Evolutionary conservation across 2,797 vertebrate genomes (phyloP).

Genomic region (Gallirallus australis): DNA sequence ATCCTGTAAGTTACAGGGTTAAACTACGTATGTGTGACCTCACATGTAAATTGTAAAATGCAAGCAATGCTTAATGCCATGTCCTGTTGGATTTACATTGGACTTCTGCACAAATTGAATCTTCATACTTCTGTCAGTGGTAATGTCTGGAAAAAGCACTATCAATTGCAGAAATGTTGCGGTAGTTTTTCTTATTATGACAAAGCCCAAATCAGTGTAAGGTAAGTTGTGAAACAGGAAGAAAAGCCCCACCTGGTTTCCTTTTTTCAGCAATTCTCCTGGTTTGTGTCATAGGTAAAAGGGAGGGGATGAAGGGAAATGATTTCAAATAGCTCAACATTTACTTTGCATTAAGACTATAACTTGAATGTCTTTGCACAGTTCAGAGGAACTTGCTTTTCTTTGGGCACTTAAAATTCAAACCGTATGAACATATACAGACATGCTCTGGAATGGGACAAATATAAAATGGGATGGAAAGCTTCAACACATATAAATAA

Average conservation of each 20-base stretch:
- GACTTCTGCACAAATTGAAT: not conserved
- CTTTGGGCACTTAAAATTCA: not conserved
- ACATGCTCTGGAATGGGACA: not conserved
- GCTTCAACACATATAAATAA: not conserved
- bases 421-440: not conserved
- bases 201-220: not conserved
- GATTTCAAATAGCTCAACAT: not conserved
- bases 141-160: not conserved
- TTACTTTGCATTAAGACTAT: not conserved
- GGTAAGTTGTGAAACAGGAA: constrained; percentile 7
- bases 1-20: not conserved
- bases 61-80: not conserved
- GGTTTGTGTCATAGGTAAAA: not conserved
- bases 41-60: not conserved
- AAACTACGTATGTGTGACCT: not conserved
- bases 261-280: not conserved
- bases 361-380: not conserved
- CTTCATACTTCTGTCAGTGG: not conserved
- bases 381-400: not conserved
- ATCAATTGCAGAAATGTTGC: not conserved
- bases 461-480: not conserved
- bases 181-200: not conserved
- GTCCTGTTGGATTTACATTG: not conserved
- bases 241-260: not conserved
- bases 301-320: not conserved